Conservation (phyloP, 2,888 invertebrate species). For the Criorhina ranunculi region DNA sequence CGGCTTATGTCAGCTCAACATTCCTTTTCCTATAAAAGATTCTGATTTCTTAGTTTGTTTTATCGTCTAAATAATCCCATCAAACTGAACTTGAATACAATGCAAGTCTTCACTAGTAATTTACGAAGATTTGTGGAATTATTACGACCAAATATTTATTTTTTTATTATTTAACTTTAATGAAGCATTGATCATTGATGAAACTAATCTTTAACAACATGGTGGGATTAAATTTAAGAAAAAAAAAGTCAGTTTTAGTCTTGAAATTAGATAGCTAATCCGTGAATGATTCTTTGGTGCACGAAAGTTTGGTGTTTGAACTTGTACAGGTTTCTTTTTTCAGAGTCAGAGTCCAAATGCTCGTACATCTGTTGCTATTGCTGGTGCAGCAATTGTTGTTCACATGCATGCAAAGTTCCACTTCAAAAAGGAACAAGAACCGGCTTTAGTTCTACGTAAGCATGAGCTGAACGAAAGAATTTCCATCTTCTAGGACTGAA, state of each 20-base stretch:
- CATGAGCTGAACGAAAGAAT: no score
- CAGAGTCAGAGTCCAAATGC: no score
- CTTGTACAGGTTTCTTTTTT: no score
- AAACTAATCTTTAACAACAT: neutral
- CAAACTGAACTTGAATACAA: neutral
- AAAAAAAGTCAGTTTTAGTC: neutral
- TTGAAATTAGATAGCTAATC: no score
- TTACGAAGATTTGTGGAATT: conserved; percentile 17
- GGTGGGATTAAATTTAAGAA: neutral
- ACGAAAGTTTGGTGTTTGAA: no score
- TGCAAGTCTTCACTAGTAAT: conserved; percentile 23
- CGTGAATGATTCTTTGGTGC: no score
- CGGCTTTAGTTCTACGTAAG: no score
- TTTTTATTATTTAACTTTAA: neutral
- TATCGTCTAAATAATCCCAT: conserved; percentile 30
- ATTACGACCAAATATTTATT: conserved; percentile 8
- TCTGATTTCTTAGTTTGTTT: conserved; percentile 28
- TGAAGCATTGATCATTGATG: conserved; percentile 10
- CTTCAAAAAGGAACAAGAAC: no score
- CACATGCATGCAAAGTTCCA: no score
- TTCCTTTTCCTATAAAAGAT: conserved; percentile 21
- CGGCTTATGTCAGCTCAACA: conserved; percentile 51
- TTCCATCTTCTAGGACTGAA: no score
- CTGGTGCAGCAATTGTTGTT: no score
- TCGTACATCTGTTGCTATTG: no score